Evolutionary conservation across 2,113 vertebrate species (phyloP).

Genomic region (Paratilapia polleni): DNA sequence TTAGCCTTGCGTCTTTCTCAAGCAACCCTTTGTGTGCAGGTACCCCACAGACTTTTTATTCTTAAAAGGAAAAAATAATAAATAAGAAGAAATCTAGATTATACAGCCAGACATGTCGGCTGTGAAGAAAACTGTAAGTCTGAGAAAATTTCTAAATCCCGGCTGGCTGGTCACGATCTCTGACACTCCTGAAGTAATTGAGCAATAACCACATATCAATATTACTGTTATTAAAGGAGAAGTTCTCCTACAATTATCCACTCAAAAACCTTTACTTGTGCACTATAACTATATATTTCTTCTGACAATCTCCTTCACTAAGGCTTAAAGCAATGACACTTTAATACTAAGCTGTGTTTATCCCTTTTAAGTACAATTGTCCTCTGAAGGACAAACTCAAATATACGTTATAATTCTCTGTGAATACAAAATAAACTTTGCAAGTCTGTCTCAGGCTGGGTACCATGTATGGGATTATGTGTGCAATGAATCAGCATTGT

Average conservation of each 20-base stretch:
- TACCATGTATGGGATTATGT: constrained; percentile 1
- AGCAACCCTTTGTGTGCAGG: not conserved
- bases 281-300: not conserved
- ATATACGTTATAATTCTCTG: constrained; percentile 16
- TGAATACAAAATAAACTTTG: constrained; percentile 18
- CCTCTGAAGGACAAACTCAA: constrained; percentile 44
- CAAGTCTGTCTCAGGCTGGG: not conserved
- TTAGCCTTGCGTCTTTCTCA: not conserved
- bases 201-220: not conserved
- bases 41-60: not conserved
- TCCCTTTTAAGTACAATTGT: constrained; percentile 17
- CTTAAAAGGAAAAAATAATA: not conserved
- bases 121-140: not conserved
- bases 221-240: constrained; percentile 4
- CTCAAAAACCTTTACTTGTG: not conserved
- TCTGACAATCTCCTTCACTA: constrained; percentile 13
- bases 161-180: not conserved
- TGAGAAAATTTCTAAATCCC: not conserved
- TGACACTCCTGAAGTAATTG: not conserved
- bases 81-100: not conserved
- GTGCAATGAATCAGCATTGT: not conserved
- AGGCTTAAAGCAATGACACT: constrained; percentile 8
- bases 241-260: not conserved
- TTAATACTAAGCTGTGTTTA: constrained; percentile 11
- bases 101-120: not conserved